These are phyloP conservation scores for Rhinopomastus cyanomelas DNA, from an alignment of 2,113 vertebrate genomes.

Conservation along the genomic window DNA sequence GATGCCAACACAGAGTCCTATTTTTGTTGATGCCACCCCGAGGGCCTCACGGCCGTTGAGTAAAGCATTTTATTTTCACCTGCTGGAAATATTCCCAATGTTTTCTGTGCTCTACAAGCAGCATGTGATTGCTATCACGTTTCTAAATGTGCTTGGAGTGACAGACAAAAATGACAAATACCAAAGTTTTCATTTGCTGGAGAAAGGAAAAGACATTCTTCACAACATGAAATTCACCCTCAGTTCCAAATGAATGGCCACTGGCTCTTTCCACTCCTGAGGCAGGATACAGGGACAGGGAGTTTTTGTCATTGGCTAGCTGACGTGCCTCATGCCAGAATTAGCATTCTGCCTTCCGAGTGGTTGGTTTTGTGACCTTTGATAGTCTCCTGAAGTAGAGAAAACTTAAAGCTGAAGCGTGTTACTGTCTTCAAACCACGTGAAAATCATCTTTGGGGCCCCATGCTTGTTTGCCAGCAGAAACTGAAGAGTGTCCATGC, in stretches of 20 bases:
- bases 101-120: conserved; percentile 15
- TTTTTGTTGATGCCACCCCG: background rate
- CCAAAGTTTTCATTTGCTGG: background rate
- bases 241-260: background rate
- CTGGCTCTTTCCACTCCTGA: background rate
- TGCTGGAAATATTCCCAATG: background rate
- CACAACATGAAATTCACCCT: background rate
- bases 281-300: background rate
- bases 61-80: conserved; percentile 30
- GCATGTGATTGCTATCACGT: background rate
- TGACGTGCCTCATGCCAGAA: background rate
- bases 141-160: conserved; percentile 1
- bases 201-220: conserved; percentile 7
- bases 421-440: background rate
- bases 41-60: background rate
- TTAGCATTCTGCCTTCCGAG: background rate
- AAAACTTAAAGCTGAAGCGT: background rate
- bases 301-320: background rate
- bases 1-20: background rate
- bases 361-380: background rate
- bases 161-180: conserved; percentile 17
- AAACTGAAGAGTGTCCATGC: background rate
- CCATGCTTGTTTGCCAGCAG: background rate
- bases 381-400: background rate
- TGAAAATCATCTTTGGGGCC: background rate